Base-by-base conservation (phyloP, 30 jellyfish, hydroid and myxozoan genomes). In the Turritopsis rubra region DNA sequence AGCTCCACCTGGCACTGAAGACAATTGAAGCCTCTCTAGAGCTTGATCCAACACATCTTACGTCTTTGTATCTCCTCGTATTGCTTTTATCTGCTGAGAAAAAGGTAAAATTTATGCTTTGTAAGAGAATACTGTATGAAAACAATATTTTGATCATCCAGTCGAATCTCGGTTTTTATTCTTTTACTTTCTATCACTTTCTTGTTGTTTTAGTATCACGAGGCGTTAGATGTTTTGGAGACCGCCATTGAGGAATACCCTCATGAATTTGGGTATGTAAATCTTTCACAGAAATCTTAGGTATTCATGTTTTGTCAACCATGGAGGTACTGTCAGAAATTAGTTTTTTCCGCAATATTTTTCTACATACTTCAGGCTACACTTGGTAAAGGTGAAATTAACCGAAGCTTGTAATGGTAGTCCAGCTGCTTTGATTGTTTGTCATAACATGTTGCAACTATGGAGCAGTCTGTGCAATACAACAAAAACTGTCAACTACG, bases 11-110 rank as follows among this genome's bases (percentile, higher is more conserved):
- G 21, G 96, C 96, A 1, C 80, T 90, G 17, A 28, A 73, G 5
- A 80, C 82, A 0, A 85, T 91, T 19, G 71, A 84, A 30, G 74
- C 75, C 28, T 81, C 91, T 52, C 26, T 91, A 75, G 72, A 54
- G 29, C 66, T 87, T 16, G 89, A 91, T 66, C 89, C 89, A 5
- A 71, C 24, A 41, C 88, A 84, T 84, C 66, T 88, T n/a, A 74
- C 71, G 68, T 87, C 91, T 16, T 41, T 91, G 85, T 87, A 87
- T 65, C 72, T 91, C 52, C 86, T 91, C 27, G 84, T 88, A 16
- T 88, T 91, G 60, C 53, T 91, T 20, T 41, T 91, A 18, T 86
- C 97, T 1, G 94, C 97, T 1, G 92, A 91, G 80, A 91, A 87
- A 83, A 87, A 89, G 93, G 97, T 91, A 28, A 3, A 68, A 68